These are phyloP conservation scores for Monochamus saltuarius DNA, from an alignment of 1,140 invertebrate genomes.

Conservation along the genomic window DNA sequence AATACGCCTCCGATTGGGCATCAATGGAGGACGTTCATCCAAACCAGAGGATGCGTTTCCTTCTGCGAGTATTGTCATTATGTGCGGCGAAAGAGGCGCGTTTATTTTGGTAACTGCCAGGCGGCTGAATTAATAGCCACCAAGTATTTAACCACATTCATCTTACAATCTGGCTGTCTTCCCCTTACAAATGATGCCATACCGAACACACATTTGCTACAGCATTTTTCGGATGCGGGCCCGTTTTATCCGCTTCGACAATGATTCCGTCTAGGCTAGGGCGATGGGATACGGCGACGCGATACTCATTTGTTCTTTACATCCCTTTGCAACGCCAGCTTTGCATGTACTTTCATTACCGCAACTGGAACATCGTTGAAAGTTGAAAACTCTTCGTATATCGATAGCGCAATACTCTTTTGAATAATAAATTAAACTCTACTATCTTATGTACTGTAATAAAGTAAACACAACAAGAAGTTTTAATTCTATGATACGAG, in stretches of 20 bases:
- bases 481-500: too few species aligned
- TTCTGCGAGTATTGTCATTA: slow-evolving; percentile 20
- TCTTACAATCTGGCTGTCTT: slow-evolving; percentile 34
- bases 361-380: too few species aligned
- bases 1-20: background rate
- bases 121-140: slow-evolving; percentile 37
- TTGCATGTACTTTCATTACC: too few species aligned
- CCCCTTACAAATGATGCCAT: slow-evolving; percentile 39
- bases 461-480: too few species aligned
- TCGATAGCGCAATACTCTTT: too few species aligned
- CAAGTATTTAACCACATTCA: slow-evolving; percentile 39
- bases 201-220: slow-evolving; percentile 23
- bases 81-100: background rate
- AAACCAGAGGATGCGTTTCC: background rate
- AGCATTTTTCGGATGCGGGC: slow-evolving; percentile 24
- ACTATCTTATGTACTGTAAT: too few species aligned
- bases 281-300: too few species aligned
- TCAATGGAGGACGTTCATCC: background rate
- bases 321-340: too few species aligned
- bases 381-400: too few species aligned
- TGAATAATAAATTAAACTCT: too few species aligned
- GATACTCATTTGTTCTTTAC: too few species aligned
- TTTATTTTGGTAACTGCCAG: slow-evolving; percentile 41
- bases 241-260: slow-evolving; percentile 5
- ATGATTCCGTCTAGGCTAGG: too few species aligned